Evolutionary conservation across 2,113 vertebrate genomes (phyloP).

Genomic region (Mystacornis crossleyi): DNA sequence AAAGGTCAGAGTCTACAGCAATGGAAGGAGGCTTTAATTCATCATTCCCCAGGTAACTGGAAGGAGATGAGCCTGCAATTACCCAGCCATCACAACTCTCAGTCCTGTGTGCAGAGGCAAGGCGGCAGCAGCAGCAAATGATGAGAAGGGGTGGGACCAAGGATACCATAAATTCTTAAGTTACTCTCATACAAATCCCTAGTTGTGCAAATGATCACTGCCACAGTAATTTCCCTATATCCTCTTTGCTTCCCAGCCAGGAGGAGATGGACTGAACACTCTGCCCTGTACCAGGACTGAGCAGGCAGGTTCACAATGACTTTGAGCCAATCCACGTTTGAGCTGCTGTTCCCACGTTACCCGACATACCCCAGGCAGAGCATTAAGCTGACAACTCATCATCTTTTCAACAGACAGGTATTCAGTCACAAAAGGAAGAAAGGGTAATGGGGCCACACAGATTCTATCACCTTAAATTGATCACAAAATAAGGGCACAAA

Average conservation of each 20-base stretch:
- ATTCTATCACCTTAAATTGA: not conserved
- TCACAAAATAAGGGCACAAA: not conserved
- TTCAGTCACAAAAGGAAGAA: not conserved
- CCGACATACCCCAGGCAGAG: not conserved
- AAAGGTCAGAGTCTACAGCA: not conserved
- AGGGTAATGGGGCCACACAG: not conserved
- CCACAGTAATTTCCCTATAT: not conserved
- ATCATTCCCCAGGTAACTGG: not conserved
- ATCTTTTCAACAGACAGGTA: not conserved
- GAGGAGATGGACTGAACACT: not conserved
- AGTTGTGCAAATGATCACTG: not conserved
- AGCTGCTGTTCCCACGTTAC: not conserved
- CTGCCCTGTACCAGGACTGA: not conserved
- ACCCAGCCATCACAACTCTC: not conserved
- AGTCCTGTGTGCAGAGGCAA: not conserved
- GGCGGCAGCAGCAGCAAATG: not conserved
- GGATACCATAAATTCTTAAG: not conserved
- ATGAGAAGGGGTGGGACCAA: not conserved
- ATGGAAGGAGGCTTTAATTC: not conserved
- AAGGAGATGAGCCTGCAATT: not conserved
- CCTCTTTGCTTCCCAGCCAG: not conserved
- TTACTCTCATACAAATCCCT: not conserved
- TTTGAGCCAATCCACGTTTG: not conserved
- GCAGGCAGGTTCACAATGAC: not conserved
- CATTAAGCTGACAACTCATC: not conserved